Percentiles rank a stretch among this genome's conserved stretches.
Evolutionary conservation across 64 coral and sea anemone genomes (phyloP).

Genomic region (Montipora efflorescens): DNA sequence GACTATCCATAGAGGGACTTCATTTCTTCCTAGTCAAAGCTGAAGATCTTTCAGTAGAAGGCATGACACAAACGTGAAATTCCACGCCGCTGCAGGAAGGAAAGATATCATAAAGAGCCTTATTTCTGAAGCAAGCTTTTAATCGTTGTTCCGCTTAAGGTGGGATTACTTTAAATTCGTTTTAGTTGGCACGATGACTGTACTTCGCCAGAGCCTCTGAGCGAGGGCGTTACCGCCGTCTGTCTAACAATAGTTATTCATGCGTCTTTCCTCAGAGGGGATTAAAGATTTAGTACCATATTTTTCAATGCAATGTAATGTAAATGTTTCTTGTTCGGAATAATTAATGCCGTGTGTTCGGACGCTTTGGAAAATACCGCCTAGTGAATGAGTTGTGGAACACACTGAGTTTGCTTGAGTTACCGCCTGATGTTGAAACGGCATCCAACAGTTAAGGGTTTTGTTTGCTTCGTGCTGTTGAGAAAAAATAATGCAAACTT

Average conservation of each 20-base stretch:
- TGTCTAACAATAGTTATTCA: neutral
- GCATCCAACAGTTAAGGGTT: neutral
- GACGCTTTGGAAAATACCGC: neutral
- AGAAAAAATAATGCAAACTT: neutral
- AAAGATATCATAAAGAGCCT: no score
- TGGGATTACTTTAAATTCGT: neutral
- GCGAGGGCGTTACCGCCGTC: neutral
- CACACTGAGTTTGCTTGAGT: neutral
- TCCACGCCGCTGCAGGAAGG: no score
- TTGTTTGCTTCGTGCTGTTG: neutral
- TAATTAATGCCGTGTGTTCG: neutral
- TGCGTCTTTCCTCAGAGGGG: neutral
- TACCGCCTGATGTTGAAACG: no score
- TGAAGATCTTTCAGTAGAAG: no score
- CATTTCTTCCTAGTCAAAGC: no score
- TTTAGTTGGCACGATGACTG: neutral
- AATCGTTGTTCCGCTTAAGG: neutral
- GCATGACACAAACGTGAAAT: no score
- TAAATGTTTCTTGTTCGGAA: neutral
- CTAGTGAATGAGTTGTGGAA: neutral
- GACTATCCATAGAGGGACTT: no score
- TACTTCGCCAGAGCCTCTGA: neutral
- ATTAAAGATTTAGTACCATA: neutral
- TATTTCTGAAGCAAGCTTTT: neutral
- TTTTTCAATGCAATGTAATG: neutral